These are phyloP conservation scores for Hoplostethus mediterraneus DNA, from an alignment of 2,797 vertebrate genomes.

Conservation along the genomic window DNA sequence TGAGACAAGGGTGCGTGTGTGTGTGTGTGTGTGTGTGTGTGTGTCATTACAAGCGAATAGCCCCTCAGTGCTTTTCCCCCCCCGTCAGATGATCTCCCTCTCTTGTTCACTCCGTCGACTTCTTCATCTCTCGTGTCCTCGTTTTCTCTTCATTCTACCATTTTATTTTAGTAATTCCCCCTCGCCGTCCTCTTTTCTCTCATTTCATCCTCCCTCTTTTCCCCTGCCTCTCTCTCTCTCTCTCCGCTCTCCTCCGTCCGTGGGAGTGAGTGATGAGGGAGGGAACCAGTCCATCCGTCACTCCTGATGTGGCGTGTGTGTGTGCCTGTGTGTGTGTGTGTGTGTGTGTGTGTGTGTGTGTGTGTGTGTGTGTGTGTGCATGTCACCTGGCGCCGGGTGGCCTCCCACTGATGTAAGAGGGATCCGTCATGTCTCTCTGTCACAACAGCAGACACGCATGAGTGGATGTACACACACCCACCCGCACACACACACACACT, in stretches of 20 bases:
- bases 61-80: neutral
- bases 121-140: neutral
- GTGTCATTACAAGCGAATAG: slow-evolving; percentile 35
- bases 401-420: slow-evolving; percentile 71
- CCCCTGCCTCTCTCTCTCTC: slow-evolving; percentile 4
- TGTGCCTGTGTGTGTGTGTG: slow-evolving; percentile 34
- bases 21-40: slow-evolving; percentile 12
- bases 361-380: slow-evolving; percentile 35
- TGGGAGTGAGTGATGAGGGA: slow-evolving; percentile 66
- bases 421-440: slow-evolving; percentile 77
- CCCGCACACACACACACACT: slow-evolving; percentile 15
- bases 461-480: slow-evolving; percentile 45
- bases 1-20: slow-evolving; percentile 19
- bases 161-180: neutral
- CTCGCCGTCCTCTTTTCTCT: neutral
- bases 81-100: neutral
- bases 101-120: neutral
- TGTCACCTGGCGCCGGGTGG: slow-evolving; percentile 63
- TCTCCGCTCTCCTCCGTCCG: slow-evolving; percentile 17
- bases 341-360: slow-evolving; percentile 31
- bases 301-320: slow-evolving; percentile 28
- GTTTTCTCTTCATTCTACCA: neutral
- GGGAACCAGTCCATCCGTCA: slow-evolving; percentile 63
- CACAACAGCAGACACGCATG: slow-evolving; percentile 76
- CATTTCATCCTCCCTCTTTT: neutral